A percentile compares a stretch with the other conserved stretches of the same genome.
These are phyloP conservation scores for Chymomyza caudatula DNA, from an alignment of 2,888 invertebrate species.

Conservation along the genomic window DNA sequence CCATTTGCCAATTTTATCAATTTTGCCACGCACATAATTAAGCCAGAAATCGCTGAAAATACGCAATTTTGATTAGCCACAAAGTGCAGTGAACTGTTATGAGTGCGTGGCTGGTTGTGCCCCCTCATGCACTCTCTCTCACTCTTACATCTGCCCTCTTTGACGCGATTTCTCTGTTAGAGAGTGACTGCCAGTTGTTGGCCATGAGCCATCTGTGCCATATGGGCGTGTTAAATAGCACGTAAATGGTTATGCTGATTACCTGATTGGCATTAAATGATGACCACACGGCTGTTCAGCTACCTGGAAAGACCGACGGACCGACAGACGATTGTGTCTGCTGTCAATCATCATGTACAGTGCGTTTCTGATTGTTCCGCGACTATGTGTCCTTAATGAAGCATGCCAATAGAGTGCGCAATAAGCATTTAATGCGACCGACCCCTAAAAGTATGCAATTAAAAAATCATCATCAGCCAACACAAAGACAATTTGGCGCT, in stretches of 20 bases:
- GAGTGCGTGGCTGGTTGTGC: conserved; percentile 10
- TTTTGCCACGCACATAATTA: conserved; percentile 38
- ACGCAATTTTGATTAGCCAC: conserved; percentile 50
- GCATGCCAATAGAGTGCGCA: background rate
- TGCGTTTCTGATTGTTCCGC: background rate
- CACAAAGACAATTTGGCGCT: conserved; percentile 13
- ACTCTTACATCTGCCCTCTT: conserved; percentile 1
- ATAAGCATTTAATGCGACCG: background rate
- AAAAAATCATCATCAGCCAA: conserved; percentile 66
- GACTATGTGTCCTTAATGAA: no score
- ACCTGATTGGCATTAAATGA: conserved; percentile 39
- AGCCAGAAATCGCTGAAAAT: conserved; percentile 35
- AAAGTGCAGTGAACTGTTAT: conserved; percentile 51
- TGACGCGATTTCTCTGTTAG: background rate
- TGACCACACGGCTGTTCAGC: conserved; percentile 34
- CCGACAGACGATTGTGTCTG: no score
- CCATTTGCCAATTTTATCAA: background rate
- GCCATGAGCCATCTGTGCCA: background rate
- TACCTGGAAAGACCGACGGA: conserved; percentile 17
- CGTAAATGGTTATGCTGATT: conserved; percentile 17
- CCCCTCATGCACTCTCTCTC: no score
- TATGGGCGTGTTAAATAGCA: conserved; percentile 27
- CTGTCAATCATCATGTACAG: background rate
- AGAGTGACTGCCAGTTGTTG: background rate
- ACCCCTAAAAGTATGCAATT: conserved; percentile 50